A percentile compares a stretch with the other conserved stretches of the same genome.
Conservation (phyloP, 2,888 invertebrate genomes). For the Heliconius ismenius region DNA sequence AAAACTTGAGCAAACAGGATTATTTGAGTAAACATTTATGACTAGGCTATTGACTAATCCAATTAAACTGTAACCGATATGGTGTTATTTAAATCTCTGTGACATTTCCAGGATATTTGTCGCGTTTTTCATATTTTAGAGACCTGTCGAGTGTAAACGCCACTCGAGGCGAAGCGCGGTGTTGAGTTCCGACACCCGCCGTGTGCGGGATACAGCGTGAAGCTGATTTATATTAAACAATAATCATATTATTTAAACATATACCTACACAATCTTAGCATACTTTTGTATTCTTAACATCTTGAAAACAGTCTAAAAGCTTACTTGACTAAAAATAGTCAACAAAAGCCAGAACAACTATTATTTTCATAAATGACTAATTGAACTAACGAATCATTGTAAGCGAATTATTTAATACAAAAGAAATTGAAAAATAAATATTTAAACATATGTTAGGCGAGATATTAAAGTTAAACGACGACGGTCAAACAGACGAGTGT, state of each 20-base stretch:
- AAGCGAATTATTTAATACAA: slow-evolving; percentile 1
- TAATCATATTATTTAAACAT: too few species aligned
- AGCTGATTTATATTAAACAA: too few species aligned
- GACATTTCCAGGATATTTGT: background rate
- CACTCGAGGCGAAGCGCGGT: too few species aligned
- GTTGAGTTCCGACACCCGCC: too few species aligned
- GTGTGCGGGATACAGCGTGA: background rate
- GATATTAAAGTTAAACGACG: slow-evolving; percentile 36
- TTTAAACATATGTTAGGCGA: slow-evolving; percentile 21
- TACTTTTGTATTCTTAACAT: too few species aligned
- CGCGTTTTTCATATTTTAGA: background rate
- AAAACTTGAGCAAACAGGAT: slow-evolving; percentile 15
- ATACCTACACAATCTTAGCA: too few species aligned
- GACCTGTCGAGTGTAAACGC: too few species aligned
- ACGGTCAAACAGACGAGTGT: slow-evolving; percentile 30
- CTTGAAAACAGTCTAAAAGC: background rate
- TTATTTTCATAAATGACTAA: background rate
- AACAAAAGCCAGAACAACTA: too few species aligned
- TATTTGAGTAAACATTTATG: slow-evolving; percentile 22
- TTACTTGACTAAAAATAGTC: background rate
- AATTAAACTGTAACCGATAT: slow-evolving; percentile 7
- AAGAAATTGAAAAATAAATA: slow-evolving; percentile 29
- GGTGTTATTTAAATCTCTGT: background rate
- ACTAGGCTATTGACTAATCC: slow-evolving; percentile 13
- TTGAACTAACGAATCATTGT: background rate